Evolutionary conservation across 2,888 invertebrate species (phyloP).

Genomic region (Mythimna vitellina): DNA sequence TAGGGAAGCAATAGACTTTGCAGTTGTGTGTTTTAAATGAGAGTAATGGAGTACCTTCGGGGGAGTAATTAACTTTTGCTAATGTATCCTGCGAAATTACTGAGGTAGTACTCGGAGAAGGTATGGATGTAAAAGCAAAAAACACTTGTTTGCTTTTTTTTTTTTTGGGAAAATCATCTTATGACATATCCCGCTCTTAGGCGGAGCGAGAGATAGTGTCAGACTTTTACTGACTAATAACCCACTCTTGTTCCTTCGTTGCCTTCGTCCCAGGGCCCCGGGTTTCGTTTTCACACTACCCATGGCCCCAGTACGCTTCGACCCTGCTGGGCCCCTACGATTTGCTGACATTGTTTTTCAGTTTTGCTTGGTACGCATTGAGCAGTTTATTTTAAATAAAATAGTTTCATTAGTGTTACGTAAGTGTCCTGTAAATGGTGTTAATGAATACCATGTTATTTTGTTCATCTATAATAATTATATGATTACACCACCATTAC

Average conservation of each 20-base stretch:
- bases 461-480: no score
- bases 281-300: no score
- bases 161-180: no score
- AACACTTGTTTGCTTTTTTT: not conserved
- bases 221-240: no score
- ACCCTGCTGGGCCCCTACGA: no score
- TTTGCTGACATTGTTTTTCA: no score
- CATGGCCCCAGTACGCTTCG: no score
- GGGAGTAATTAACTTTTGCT: constrained; percentile 16
- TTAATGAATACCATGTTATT: not conserved
- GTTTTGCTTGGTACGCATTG: not conserved
- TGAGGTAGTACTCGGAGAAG: not conserved
- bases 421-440: not conserved
- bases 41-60: constrained; percentile 3
- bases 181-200: no score
- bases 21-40: constrained; percentile 35
- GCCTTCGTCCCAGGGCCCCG: no score
- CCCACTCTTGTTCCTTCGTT: no score
- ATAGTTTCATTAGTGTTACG: not conserved
- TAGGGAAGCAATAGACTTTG: constrained; percentile 30
- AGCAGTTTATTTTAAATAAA: no score
- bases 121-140: not conserved
- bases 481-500: not conserved
- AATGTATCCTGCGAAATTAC: constrained; percentile 7
- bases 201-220: no score